Evolutionary conservation across 2,113 vertebrate species (phyloP), one percentile per base, ranked within the genome.

Genomic region (Morone chrysops): DNA sequence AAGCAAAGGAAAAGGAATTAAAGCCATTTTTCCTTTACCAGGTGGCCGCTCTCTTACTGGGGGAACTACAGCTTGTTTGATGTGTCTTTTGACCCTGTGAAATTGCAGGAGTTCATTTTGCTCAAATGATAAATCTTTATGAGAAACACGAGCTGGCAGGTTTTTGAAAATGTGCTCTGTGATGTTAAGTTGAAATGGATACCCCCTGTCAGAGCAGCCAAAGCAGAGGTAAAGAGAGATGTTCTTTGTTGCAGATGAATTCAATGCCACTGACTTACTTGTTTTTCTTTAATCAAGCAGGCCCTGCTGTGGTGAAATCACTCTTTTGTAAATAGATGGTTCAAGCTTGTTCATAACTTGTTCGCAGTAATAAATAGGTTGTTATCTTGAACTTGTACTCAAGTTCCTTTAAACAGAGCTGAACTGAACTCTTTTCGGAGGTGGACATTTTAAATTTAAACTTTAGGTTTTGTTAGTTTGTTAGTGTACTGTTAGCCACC

Each of bases 11-110:
- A 13, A 47, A 67, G 69, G 51, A 78, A 72, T 68, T 45, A 43
- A 17, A 82, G 63, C 59, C 43, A 22, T 60, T 68, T 74, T 31
- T 74, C 45, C 72, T 82, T 59, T 62, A 56, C 63, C 86, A 85
- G 75, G 75, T 86, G 87, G 60, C 81, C 41, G 18, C 67, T 76
- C 75, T 69, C 47, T 48, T 75, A 70, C 72, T 53, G 70, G 81
- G 77, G 82, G 62, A 85, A 80, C 77, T 71, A 74, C 84, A 67
- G 82, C 69, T 53, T 68, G 88, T 87, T 84, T 86, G 78, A 86
- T 81, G 85, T 89, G 82, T 84, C 88, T 89, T 87, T 85, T 80
- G 70, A 84, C 83, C 87, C 62, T 60, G 81, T 89, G 87, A 90
- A 79, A 89, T 87, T 84, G 70, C 31, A 66, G 56, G 61, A 73